Evolutionary conservation across 92 coral and sea anemone genomes (phyloP), one percentile per base, ranked within the genome.

Genomic region (Siderastrea radians): DNA sequence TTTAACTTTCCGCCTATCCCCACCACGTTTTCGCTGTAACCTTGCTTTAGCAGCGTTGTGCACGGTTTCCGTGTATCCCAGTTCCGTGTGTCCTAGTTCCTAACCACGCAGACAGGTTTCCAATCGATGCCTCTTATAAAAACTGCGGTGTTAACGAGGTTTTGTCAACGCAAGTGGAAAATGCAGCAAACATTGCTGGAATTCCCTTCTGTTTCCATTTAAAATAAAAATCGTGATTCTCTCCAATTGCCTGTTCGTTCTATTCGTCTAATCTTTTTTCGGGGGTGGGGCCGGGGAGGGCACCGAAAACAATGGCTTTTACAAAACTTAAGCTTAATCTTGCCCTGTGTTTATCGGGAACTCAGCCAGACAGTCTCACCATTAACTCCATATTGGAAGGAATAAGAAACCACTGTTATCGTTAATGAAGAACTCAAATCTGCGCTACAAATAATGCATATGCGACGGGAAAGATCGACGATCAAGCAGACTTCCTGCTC

Each of bases 171-270:
- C 89, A 84, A 16, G 80, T 90, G 9, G 75, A 59, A 72, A 90
- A 90, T 6, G 89, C 86, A 10, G 89, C 93, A 90, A 44, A 79
- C 89, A 90, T 48, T 77, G 74, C 65, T 90, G 76, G 84, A 84
- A 90, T 46, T 84, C 84, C 63, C 68, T 3, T 50, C 84, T 84
- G 49, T 84, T 62, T 6, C 93, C 93, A 48, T 38, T 14, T 68
- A 84, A 89, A 38, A 71, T 70, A 1, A 76, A 89, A 19, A 90
- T 84, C 58, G 69, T 75, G 5, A 84, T 84, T 65, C 82, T 46
- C 69, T 84, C 93, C 17, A 90, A 55, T 15, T 90, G 89, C 62
- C 55, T 50, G 49, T 89, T 59, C 11, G 16, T n/a, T n/a, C n/a
- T n/a, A n/a, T n/a, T n/a, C n/a, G n/a, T n/a, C n/a, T n/a, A n/a